These are phyloP conservation scores for Yasuhikotakia modesta DNA, from an alignment of 2,797 vertebrate species.

Conservation along the genomic window DNA sequence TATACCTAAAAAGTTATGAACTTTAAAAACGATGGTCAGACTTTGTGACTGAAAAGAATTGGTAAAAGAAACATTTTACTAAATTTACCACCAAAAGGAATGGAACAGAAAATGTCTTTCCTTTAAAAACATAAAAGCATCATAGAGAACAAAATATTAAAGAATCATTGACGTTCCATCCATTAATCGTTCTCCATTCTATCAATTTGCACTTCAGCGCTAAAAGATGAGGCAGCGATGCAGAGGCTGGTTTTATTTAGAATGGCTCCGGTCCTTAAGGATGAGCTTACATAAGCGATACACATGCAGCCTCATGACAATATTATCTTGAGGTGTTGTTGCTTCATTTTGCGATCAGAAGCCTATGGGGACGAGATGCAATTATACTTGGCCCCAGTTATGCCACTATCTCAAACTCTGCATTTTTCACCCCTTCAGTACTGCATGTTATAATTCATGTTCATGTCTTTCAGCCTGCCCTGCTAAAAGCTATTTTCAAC, in stretches of 20 bases:
- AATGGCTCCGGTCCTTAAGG: slow-evolving; percentile 1
- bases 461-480: slow-evolving; percentile 81
- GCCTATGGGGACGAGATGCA: slow-evolving; percentile 7
- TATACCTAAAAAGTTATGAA: too few species aligned
- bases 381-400: neutral
- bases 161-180: neutral
- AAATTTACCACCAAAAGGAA: too few species aligned
- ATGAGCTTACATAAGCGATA: slow-evolving; percentile 32
- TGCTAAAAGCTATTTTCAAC: slow-evolving; percentile 99
- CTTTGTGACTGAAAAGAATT: too few species aligned
- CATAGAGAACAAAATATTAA: neutral
- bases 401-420: neutral
- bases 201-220: neutral
- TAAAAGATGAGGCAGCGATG: slow-evolving; percentile 1
- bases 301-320: slow-evolving; percentile 21
- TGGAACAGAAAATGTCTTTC: too few species aligned
- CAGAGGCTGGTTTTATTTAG: slow-evolving; percentile 15
- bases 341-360: neutral
- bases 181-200: neutral
- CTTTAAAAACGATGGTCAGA: too few species aligned
- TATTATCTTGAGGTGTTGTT: slow-evolving; percentile 1
- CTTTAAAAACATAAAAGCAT: too few species aligned
- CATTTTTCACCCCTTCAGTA: neutral
- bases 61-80: too few species aligned
- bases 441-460: neutral